Percentiles rank a stretch among this genome's conserved stretches.
These are phyloP conservation scores for Clamator glandarius DNA, from an alignment of 2,797 vertebrate genomes.

Conservation along the genomic window DNA sequence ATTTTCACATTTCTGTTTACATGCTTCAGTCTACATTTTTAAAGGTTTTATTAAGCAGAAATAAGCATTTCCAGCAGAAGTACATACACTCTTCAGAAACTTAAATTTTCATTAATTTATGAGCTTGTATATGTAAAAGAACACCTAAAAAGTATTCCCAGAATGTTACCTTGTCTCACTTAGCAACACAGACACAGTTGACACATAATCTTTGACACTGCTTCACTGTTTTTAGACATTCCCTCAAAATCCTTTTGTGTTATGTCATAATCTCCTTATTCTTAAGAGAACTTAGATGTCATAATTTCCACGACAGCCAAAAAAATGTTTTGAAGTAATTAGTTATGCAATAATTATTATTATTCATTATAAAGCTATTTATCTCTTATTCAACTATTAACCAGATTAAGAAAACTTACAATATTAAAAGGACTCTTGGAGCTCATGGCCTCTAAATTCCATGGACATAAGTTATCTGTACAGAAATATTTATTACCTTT, in stretches of 20 bases:
- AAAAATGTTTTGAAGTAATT: slow-evolving; percentile 55
- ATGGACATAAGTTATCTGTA: slow-evolving; percentile 12
- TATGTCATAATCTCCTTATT: slow-evolving; percentile 24
- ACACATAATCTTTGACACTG: background rate
- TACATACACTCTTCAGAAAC: background rate
- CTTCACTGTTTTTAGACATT: slow-evolving; percentile 23
- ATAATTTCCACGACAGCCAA: slow-evolving; percentile 41
- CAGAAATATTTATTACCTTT: background rate
- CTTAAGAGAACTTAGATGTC: slow-evolving; percentile 24
- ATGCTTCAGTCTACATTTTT: background rate
- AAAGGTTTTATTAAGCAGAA: background rate
- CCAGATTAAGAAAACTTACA: slow-evolving; percentile 39
- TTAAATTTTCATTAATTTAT: background rate
- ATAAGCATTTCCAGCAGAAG: background rate
- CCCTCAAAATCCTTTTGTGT: slow-evolving; percentile 9
- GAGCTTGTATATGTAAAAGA: background rate
- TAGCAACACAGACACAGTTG: background rate
- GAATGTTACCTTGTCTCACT: background rate
- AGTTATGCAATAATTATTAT: slow-evolving; percentile 54
- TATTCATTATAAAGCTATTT: slow-evolving; percentile 56
- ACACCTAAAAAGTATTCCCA: background rate
- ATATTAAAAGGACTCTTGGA: slow-evolving; percentile 9
- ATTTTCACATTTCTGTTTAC: background rate
- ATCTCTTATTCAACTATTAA: slow-evolving; percentile 52
- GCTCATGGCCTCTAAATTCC: slow-evolving; percentile 19